Base-by-base conservation (phyloP, 2,113 vertebrate genomes). In the Bubalus kerabau region DNA sequence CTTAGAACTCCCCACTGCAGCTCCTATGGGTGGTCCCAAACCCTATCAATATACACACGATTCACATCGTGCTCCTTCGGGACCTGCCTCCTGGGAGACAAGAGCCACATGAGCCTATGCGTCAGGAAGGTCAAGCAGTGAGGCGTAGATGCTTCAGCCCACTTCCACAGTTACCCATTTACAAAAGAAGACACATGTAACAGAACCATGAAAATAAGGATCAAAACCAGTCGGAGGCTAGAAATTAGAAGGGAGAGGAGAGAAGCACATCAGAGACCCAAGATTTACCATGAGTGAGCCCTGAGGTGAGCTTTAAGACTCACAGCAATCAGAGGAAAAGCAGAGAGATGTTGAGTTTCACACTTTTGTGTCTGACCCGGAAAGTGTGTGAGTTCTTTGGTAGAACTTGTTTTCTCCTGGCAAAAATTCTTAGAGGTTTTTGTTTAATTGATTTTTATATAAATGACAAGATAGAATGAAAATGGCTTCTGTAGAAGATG, bases 401-500 rank as follows among this genome's bases (percentile, higher is more conserved):
- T 52, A 93, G 60, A 26, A 78, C 11, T 36, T 88, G 26, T 78
- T 96, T 78, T 78, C n/a, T 93, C 32, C 5, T 54, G 46, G 56
- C 32, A 95, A 78, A 96, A 96, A 96, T 91, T 93, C 50, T 84
- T 67, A 32, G 50, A 28, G 28, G 30, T 74, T 94, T 88, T 82
- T 92, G 12, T 30, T 90, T 67, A 62, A 86, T 56, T 82, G 48
- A 86, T 82, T 93, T 97, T 93, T 91, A 57, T 30, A 60, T 80
- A 92, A 96, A 92, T 94, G 90, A 80, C 83, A 97, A 81, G 87
- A 87, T 36, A 90, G 74, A 95, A 57, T 81, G 32, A 90, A 87
- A 54, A 81, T 48, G 52, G 59, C 54, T 95, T 91, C 60, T 30
- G 86, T 9, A 60, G n/a, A 88, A 86, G 54, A 94, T 32, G 16